Evolutionary conservation across 35 echinoderm and acorn worm genomes (phyloP).

Genomic region (Diadema setosum): DNA sequence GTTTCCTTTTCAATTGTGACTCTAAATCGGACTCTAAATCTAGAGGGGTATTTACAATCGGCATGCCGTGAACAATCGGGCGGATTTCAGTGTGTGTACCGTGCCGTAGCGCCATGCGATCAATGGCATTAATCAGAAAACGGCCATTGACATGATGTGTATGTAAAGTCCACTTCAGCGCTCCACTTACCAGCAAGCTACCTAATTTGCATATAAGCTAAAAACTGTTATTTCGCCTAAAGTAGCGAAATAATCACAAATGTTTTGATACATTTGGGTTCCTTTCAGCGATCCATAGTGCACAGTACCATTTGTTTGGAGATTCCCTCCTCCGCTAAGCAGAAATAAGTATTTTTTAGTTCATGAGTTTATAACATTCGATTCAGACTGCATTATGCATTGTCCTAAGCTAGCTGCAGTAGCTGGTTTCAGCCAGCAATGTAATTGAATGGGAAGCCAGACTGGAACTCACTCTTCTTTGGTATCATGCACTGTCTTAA

Average conservation of each 20-base stretch:
- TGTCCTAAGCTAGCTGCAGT: too few relatives aligned
- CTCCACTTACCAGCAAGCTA: slow-evolving; percentile 43
- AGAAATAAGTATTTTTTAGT: slow-evolving; percentile 11
- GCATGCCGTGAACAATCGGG: background rate
- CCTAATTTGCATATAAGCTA: slow-evolving; percentile 64
- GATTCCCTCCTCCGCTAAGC: background rate
- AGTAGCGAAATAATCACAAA: background rate
- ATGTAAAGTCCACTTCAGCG: slow-evolving; percentile 45
- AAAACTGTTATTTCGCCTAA: slow-evolving; percentile 13
- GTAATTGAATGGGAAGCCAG: too few relatives aligned
- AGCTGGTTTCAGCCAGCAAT: too few relatives aligned
- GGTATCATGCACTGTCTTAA: too few relatives aligned
- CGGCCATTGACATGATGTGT: slow-evolving; percentile 24
- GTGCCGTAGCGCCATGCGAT: slow-evolving; percentile 15
- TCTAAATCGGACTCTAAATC: too few relatives aligned
- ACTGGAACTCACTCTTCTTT: too few relatives aligned
- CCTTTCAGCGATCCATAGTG: background rate
- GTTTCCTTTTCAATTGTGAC: background rate
- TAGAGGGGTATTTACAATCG: slow-evolving; percentile 7
- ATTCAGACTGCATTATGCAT: too few relatives aligned
- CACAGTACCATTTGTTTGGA: background rate
- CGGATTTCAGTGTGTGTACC: background rate
- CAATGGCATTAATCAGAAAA: slow-evolving; percentile 29
- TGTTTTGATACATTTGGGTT: background rate
- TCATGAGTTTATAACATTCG: slow-evolving; percentile 10